Conservation (phyloP, 2,113 vertebrate species). For the Lampris incognitus region DNA sequence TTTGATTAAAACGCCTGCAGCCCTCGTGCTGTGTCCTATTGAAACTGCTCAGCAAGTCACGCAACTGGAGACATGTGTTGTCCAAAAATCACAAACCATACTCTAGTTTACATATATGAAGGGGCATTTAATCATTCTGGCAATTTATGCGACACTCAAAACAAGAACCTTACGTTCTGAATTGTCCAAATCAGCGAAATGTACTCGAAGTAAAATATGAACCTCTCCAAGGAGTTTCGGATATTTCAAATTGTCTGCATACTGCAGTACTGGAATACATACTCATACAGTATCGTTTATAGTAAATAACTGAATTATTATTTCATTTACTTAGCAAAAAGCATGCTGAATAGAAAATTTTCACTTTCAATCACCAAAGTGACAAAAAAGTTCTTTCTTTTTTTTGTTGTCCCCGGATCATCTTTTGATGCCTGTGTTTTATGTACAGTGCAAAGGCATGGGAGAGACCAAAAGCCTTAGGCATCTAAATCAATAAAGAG, state of each 20-base stretch:
- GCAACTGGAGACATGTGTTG: slow-evolving; percentile 39
- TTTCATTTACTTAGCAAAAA: slow-evolving; percentile 84
- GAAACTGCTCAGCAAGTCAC: slow-evolving; percentile 53
- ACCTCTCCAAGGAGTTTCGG: slow-evolving; percentile 76
- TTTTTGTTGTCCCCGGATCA: slow-evolving; percentile 64
- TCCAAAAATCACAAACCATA: slow-evolving; percentile 49
- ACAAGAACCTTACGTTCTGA: slow-evolving; percentile 64
- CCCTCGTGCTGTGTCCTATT: slow-evolving; percentile 26
- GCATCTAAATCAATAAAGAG: slow-evolving; percentile 83
- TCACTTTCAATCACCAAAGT: slow-evolving; percentile 70
- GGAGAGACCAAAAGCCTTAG: slow-evolving; percentile 73
- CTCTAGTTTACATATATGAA: slow-evolving; percentile 66
- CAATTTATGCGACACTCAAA: slow-evolving; percentile 71
- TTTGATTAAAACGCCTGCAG: slow-evolving; percentile 1
- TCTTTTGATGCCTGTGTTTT: slow-evolving; percentile 55
- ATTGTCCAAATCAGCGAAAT: slow-evolving; percentile 71
- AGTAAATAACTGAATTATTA: slow-evolving; percentile 84
- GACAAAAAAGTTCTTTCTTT: slow-evolving; percentile 61
- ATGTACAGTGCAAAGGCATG: slow-evolving; percentile 80
- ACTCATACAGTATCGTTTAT: slow-evolving; percentile 86
- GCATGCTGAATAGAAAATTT: slow-evolving; percentile 84
- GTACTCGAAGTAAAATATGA: slow-evolving; percentile 74
- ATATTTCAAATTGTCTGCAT: slow-evolving; percentile 83
- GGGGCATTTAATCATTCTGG: slow-evolving; percentile 64
- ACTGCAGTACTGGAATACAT: slow-evolving; percentile 85